A percentile compares a stretch with the other conserved stretches of the same genome.
phyloP scores from a whole-genome alignment of 2,797 vertebrate genomes.

The Muscicapa comitata region DNA sequence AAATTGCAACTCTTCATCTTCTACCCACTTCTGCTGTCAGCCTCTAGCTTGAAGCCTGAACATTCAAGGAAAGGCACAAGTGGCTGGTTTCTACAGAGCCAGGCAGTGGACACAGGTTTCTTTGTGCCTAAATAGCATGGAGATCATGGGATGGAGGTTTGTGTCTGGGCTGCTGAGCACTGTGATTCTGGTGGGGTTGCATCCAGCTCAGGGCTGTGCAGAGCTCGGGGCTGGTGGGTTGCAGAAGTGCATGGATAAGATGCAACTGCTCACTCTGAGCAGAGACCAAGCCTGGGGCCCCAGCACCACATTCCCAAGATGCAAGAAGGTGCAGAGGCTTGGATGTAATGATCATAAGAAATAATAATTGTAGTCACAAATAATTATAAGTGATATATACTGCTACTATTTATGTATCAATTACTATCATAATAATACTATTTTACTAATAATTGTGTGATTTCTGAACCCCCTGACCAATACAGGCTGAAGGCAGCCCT shows the following conservation, averaged over 20 bases:
- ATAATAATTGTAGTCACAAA: neutral
- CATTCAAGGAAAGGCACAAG: neutral
- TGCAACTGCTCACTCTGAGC: neutral
- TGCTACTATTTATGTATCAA: neutral
- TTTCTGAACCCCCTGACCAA: neutral
- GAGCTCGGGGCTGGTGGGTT: neutral
- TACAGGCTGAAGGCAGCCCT: neutral
- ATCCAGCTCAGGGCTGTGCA: neutral
- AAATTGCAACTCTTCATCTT: neutral
- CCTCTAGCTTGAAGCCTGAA: neutral
- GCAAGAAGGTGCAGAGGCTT: neutral
- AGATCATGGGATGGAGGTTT: neutral
- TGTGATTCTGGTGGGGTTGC: neutral
- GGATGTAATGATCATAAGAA: neutral
- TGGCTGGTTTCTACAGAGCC: neutral
- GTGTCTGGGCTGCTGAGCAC: neutral
- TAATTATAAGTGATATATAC: neutral
- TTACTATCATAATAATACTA: neutral
- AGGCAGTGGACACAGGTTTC: neutral
- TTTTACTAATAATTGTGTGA: neutral
- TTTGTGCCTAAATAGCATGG: neutral
- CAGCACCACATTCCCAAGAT: neutral
- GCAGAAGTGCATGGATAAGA: neutral
- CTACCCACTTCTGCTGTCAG: neutral
- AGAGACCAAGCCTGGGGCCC: neutral